Conservation (phyloP, 2,888 invertebrate species). For the Lithophane semibrunnea region DNA sequence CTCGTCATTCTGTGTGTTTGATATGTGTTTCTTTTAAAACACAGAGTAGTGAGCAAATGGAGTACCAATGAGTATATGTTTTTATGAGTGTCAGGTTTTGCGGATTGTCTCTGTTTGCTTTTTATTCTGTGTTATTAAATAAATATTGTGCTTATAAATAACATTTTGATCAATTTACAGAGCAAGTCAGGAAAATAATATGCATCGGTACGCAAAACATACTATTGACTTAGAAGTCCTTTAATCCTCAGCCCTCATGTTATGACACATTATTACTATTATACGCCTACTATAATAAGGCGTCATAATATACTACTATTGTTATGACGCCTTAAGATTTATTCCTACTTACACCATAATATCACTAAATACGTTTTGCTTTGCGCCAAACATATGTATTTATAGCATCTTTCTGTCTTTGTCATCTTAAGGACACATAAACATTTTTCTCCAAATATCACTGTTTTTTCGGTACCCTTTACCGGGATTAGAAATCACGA, state of each 20-base stretch:
- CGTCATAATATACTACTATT: too few species aligned
- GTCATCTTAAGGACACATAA: too few species aligned
- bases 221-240: slow-evolving; percentile 64
- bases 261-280: slow-evolving; percentile 41
- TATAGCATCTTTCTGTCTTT: too few species aligned
- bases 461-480: too few species aligned
- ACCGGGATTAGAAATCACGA: too few species aligned
- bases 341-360: too few species aligned
- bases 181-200: slow-evolving; percentile 89
- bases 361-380: too few species aligned
- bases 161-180: slow-evolving; percentile 82
- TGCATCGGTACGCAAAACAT: slow-evolving; percentile 84
- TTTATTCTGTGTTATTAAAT: slow-evolving; percentile 43
- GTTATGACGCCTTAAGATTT: slow-evolving; percentile 24
- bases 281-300: too few species aligned
- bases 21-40: slow-evolving; percentile 37
- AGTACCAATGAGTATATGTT: neutral
- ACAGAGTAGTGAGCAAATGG: slow-evolving; percentile 39
- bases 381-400: too few species aligned
- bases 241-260: slow-evolving; percentile 52
- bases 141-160: slow-evolving; percentile 56
- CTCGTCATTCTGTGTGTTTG: slow-evolving; percentile 32
- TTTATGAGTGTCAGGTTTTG: neutral
- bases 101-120: slow-evolving; percentile 31
- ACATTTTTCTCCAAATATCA: too few species aligned